Base-by-base conservation (phyloP, 2,113 vertebrate genomes). In the Ranitomeya variabilis region DNA sequence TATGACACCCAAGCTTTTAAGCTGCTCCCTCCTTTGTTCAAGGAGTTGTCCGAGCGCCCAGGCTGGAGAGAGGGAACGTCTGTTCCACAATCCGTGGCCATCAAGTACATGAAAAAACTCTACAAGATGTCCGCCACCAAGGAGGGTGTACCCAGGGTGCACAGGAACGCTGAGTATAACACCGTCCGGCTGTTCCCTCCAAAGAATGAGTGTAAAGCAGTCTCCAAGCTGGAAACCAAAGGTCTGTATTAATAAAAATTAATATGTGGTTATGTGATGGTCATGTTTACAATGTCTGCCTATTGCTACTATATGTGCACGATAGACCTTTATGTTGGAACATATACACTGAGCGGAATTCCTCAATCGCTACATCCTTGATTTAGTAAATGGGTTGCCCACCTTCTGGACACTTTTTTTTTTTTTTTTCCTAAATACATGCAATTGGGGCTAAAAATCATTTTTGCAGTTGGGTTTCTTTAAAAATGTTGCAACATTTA, bases 171-270 rank as follows among this genome's bases (percentile, higher is more conserved):
- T 62, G 90, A 94, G 67, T 98, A 96, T 89, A 98, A 99, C 94
- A 99, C 97, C 0, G 94, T 97, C 23, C 94, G 98, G 0, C 94
- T 99, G 69, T 96, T 99, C 91, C 95, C 95, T 0, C 96, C 98
- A 0, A 93, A 91, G 19, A 92, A 94, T 8, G 96, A 96, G 7
- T 96, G 95, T 83, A 90, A 92, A 60, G 59, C 31, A 91, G 81
- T 67, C 60, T 90, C 90, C 94, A 95, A 26, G 4, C 14, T 11
- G 51, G 87, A 83, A 21, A 62, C 62, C 21, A 84, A 71, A 79
- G 74, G 87, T 89, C 31, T 66, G 87, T 84, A 64, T 77, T n/a
- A 23, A 21, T n/a, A 80, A 45, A 45, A 45, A 45, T 45, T 45
- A 45, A 45, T 45, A 45, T 45, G 37, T 45, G 37, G 37, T 0